Evolutionary conservation across 2,888 invertebrate species (phyloP), one percentile per base, ranked within the genome.

Genomic region (Octonoba sinensis): DNA sequence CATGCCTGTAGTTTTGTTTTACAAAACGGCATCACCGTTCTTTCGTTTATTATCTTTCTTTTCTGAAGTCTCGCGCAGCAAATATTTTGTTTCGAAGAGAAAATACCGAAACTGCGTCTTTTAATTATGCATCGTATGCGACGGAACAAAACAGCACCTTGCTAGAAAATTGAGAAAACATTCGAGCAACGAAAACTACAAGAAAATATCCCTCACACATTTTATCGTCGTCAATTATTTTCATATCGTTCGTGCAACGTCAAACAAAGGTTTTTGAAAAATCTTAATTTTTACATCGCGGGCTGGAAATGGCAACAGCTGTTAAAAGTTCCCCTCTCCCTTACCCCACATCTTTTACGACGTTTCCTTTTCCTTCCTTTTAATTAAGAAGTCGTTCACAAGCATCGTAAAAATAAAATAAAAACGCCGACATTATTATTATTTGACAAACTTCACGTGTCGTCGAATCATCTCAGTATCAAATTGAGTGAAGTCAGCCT

Each of bases 221-320:
- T 81, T 79, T 81, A 81, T 73, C 79, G 73, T 66, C 67, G 73
- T 73, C 79, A 81, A 81, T 81, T 81, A 81, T 72, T 81, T 81
- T 69, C 67, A 62, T 79, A 79, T 79, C 78, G 66, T 60, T 47
- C 64, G 22, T 20, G 64, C 60, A 62, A 64, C 79, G 73, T 81
- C 73, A 73, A 67, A 79, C 78, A 79, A 81, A 81, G 69, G 57
- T 56, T 65, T 36, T 62, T 70, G 82, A 70, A 82, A 82, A 75
- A 82, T 75, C 75, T 66, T 75, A 70, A 82, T 82, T 82, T 82
- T 82, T 82, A 70, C 82, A 36, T 62, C 47, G 65, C 56, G 24
- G 60, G 36, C 66, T 44, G 66, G 51, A 74, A 76, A 72, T 62
- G 82, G 82, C 70, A 82, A 82, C 82, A 82, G 82, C 82, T 82